A percentile compares a stretch with the other conserved stretches of the same genome.
Evolutionary conservation across 2,797 vertebrate species (phyloP).

Genomic region (Dromococcyx pavoninus): DNA sequence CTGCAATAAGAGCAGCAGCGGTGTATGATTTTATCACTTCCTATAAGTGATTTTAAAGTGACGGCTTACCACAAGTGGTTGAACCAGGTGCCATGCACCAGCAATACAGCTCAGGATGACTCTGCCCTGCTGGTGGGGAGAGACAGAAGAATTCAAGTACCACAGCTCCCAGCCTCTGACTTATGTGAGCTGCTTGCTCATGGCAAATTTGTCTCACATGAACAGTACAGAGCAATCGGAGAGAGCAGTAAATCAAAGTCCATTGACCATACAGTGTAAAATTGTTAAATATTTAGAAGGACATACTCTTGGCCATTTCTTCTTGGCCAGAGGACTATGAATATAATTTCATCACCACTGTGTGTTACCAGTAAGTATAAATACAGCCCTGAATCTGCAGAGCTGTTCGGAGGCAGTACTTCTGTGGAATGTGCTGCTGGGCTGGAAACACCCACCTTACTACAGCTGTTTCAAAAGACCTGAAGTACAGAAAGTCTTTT

Average conservation of each 20-base stretch:
- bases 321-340: neutral
- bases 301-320: neutral
- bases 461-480: neutral
- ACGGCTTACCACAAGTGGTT: fast-evolving
- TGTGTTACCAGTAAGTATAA: neutral
- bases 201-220: neutral
- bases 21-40: neutral
- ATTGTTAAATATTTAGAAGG: neutral
- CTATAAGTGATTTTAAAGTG: neutral
- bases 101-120: fast-evolving
- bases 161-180: neutral
- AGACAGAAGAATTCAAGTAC: neutral
- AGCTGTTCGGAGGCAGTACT: neutral
- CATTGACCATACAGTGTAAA: fast-evolving
- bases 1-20: neutral
- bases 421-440: fast-evolving
- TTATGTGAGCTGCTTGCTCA: neutral
- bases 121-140: neutral
- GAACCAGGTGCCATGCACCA: neutral
- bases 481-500: neutral
- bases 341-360: neutral
- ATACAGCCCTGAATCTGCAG: neutral
- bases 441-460: neutral
- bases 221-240: neutral
- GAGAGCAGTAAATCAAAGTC: neutral